Evolutionary conservation across 2,888 invertebrate species (phyloP).

Genomic region (Malthinus flaveolus): DNA sequence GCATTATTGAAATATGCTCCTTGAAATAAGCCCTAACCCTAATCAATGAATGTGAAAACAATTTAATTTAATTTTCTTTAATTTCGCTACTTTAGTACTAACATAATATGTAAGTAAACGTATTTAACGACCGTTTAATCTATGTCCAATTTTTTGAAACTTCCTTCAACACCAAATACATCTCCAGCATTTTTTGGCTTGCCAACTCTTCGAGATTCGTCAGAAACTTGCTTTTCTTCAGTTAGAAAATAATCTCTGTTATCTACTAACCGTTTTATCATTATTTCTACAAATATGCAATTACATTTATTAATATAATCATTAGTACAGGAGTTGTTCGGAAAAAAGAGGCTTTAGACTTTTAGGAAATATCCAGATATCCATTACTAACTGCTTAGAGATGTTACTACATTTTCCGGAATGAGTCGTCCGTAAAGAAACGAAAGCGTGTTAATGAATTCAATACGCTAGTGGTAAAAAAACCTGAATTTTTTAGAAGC

Average conservation of each 20-base stretch:
- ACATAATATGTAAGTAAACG: no score
- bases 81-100: no score
- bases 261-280: conserved; percentile 42
- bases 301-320: neutral
- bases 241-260: conserved; percentile 50
- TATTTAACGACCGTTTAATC: conserved; percentile 54
- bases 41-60: no score
- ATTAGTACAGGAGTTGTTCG: neutral
- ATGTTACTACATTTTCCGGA: no score
- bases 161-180: conserved; percentile 68
- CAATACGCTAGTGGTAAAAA: no score
- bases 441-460: no score
- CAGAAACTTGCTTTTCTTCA: conserved; percentile 60
- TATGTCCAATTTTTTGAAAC: conserved; percentile 71
- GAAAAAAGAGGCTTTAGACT: no score
- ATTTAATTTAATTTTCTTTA: no score
- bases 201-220: conserved; percentile 63
- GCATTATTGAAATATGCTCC: no score
- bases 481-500: no score
- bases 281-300: conserved; percentile 17
- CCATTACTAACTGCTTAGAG: neutral
- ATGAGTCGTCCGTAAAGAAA: no score
- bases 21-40: no score
- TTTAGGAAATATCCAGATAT: neutral
- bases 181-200: conserved; percentile 64